These are phyloP conservation scores for Blastomussa wellsi DNA, from an alignment of 92 coral and sea anemone genomes.

Conservation along the genomic window DNA sequence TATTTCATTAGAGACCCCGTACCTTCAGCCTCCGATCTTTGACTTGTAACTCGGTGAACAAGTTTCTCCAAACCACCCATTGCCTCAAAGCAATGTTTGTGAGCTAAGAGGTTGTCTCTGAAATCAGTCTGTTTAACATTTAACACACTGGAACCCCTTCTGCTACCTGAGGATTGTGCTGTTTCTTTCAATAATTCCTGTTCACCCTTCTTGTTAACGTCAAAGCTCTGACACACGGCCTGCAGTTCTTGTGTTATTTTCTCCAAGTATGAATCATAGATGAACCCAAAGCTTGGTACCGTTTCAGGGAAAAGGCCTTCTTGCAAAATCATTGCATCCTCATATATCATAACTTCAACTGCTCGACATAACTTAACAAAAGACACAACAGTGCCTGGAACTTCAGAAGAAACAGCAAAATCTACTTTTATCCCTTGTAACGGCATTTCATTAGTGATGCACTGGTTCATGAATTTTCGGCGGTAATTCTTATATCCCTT, in stretches of 20 bases:
- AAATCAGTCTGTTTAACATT: constrained; percentile 65
- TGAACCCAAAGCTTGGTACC: constrained; percentile 57
- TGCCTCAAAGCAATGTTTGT: constrained; percentile 67
- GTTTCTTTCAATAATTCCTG: background rate
- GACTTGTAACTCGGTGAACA: constrained; percentile 43
- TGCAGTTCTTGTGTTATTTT: constrained; percentile 66
- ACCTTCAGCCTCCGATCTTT: constrained; percentile 14
- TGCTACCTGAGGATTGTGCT: constrained; percentile 18
- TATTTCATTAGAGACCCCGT: too few species aligned
- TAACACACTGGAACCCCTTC: constrained; percentile 63
- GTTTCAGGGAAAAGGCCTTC: constrained; percentile 63
- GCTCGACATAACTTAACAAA: constrained; percentile 79
- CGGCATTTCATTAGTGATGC: constrained; percentile 42
- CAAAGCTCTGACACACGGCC: constrained; percentile 62
- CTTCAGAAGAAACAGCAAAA: constrained; percentile 43
- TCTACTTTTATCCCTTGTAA: constrained; percentile 57
- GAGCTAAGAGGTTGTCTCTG: constrained; percentile 63
- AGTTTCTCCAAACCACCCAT: constrained; percentile 62
- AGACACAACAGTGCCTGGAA: constrained; percentile 58
- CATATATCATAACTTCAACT: constrained; percentile 69
- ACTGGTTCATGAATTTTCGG: constrained; percentile 58
- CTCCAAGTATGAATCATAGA: constrained; percentile 62
- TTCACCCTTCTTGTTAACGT: constrained; percentile 42
- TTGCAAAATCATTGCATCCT: constrained; percentile 62
- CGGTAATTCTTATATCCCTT: constrained; percentile 70